Evolutionary conservation across 2,797 vertebrate genomes (phyloP).

Genomic region (Malacoctenus gilli): DNA sequence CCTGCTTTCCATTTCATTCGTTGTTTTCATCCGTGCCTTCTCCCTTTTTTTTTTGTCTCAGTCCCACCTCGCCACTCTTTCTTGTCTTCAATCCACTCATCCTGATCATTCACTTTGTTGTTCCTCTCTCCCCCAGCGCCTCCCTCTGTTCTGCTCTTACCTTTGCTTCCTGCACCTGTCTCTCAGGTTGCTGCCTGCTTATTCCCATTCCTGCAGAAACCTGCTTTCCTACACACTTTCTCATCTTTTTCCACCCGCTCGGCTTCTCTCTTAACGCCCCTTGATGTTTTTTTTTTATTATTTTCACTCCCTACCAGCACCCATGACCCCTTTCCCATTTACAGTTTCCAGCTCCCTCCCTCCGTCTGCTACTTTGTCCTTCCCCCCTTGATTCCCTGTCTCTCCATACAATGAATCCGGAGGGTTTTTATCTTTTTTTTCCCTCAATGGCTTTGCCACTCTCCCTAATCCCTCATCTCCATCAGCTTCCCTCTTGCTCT

Average conservation of each 20-base stretch:
- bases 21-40: constrained; percentile 22
- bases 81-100: constrained; percentile 46
- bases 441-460: constrained; percentile 60
- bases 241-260: constrained; percentile 21
- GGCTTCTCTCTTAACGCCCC: constrained; percentile 10
- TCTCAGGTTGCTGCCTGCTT: constrained; percentile 32
- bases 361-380: constrained; percentile 34
- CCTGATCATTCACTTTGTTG: constrained; percentile 44
- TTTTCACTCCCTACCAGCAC: constrained; percentile 23
- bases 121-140: constrained; percentile 22
- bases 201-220: constrained; percentile 21
- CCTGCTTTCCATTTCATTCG: constrained; percentile 21
- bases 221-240: constrained; percentile 32
- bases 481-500: constrained; percentile 50
- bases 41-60: constrained; percentile 36
- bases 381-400: constrained; percentile 45
- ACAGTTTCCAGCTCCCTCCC: constrained; percentile 31
- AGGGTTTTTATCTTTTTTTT: constrained; percentile 40
- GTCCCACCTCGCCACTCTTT: constrained; percentile 43
- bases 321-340: constrained; percentile 40
- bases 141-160: constrained; percentile 39
- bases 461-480: constrained; percentile 70
- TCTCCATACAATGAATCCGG: constrained; percentile 56
- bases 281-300: constrained; percentile 28
- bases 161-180: constrained; percentile 36